These are phyloP conservation scores for Drosophila tropicalis DNA, from an alignment of 1,140 invertebrate genomes.

Conservation along the genomic window DNA sequence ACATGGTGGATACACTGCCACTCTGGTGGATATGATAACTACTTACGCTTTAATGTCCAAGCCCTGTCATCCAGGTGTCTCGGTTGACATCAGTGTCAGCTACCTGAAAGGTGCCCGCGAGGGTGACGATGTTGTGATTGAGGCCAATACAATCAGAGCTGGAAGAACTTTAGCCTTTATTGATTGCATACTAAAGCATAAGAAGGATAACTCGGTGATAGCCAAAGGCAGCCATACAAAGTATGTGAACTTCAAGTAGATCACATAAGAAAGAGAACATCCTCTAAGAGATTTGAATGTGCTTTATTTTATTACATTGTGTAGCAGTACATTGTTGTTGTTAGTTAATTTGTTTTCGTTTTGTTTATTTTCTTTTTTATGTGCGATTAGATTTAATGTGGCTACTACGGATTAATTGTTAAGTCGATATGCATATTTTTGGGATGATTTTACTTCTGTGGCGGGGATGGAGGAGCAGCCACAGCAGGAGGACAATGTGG, in stretches of 20 bases:
- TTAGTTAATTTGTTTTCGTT: slow-evolving; percentile 66
- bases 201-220: slow-evolving; percentile 87
- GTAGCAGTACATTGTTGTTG: slow-evolving; percentile 68
- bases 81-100: slow-evolving; percentile 90
- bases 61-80: slow-evolving; percentile 87
- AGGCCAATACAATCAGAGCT: slow-evolving; percentile 90
- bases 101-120: slow-evolving; percentile 89
- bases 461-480: not conserved
- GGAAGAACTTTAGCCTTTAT: slow-evolving; percentile 93
- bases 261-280: not conserved
- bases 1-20: slow-evolving; percentile 93
- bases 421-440: slow-evolving; percentile 69
- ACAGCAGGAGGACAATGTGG: slow-evolving; percentile 59
- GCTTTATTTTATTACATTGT: slow-evolving; percentile 80
- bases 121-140: slow-evolving; percentile 91
- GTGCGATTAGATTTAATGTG: slow-evolving; percentile 59
- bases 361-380: not conserved
- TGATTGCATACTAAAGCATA: slow-evolving; percentile 90
- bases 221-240: slow-evolving; percentile 93
- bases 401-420: slow-evolving; percentile 68
- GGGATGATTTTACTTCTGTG: slow-evolving; percentile 37
- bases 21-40: slow-evolving; percentile 92
- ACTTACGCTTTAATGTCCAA: slow-evolving; percentile 90
- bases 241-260: slow-evolving; percentile 80
- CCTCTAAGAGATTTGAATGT: slow-evolving; percentile 57